Evolutionary conservation across 1,140 invertebrate species (phyloP).

Genomic region (Caenorhabditis inopinata): DNA sequence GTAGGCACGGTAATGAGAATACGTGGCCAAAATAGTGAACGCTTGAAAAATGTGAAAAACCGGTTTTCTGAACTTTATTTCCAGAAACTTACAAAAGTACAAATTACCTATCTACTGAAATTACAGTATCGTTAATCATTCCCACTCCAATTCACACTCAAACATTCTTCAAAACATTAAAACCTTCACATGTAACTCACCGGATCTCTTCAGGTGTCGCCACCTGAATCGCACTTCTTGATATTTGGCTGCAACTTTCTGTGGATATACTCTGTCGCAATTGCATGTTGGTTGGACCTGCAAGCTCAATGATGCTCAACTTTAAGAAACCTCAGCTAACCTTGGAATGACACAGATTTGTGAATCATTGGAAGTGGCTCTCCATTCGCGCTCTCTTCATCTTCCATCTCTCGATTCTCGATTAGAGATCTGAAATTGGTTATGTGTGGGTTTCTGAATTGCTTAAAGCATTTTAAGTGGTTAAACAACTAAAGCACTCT

Average conservation of each 20-base stretch:
- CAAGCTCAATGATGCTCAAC: neutral
- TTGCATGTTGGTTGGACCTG: neutral
- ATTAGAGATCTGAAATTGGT: slow-evolving; percentile 13
- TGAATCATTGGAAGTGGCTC: slow-evolving; percentile 7
- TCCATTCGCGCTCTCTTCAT: slow-evolving; percentile 30
- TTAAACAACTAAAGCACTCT: no score
- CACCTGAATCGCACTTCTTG: slow-evolving; percentile 15
- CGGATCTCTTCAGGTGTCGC: slow-evolving; percentile 52
- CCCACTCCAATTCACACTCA: neutral
- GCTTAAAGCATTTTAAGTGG: no score
- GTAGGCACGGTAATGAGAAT: no score
- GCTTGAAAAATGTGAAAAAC: no score
- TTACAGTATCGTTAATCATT: neutral
- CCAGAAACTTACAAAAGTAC: no score
- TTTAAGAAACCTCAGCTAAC: neutral
- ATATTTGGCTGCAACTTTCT: slow-evolving; percentile 3
- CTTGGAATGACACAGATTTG: slow-evolving; percentile 18
- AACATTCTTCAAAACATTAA: neutral
- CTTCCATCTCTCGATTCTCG: slow-evolving; percentile 17
- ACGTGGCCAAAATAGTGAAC: no score
- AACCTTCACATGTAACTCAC: slow-evolving; percentile 21
- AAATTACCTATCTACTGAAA: neutral
- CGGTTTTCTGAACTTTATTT: no score
- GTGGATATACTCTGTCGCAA: neutral
- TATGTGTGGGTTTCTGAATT: no score